phyloP scores from a whole-genome alignment of 2,888 invertebrate genomes.

The Laspeyria flexula region DNA sequence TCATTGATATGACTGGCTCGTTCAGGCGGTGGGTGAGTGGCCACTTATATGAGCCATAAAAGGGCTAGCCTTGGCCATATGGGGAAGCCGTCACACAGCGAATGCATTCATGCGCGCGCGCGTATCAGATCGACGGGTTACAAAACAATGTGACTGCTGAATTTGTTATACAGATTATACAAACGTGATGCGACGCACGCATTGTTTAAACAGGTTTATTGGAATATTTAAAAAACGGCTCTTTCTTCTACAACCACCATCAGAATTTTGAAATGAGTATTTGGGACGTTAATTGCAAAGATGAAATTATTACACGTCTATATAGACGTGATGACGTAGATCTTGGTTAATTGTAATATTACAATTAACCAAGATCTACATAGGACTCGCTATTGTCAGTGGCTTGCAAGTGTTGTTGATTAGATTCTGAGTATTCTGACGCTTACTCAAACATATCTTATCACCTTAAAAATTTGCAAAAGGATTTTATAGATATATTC shows the following conservation, averaged over 20 bases:
- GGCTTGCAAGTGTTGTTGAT: too few relatives aligned
- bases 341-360: too few relatives aligned
- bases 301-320: too few relatives aligned
- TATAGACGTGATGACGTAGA: too few relatives aligned
- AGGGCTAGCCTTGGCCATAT: conserved; percentile 84
- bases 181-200: conserved; percentile 29
- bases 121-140: conserved; percentile 76
- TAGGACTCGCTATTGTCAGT: too few relatives aligned
- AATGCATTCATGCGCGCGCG: conserved; percentile 82
- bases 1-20: conserved; percentile 86
- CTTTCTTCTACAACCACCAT: conserved; percentile 1
- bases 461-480: too few relatives aligned
- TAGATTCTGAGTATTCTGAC: too few relatives aligned
- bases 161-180: conserved; percentile 61
- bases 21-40: conserved; percentile 84
- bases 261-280: background rate
- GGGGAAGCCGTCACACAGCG: conserved; percentile 80
- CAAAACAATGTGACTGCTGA: conserved; percentile 71
- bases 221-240: background rate
- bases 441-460: too few relatives aligned
- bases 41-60: conserved; percentile 84
- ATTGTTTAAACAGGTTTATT: too few relatives aligned
- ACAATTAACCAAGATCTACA: too few relatives aligned
- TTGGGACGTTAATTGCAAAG: too few relatives aligned
- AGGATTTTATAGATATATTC: too few relatives aligned